Evolutionary conservation across 2,888 invertebrate genomes (phyloP).

Genomic region (Schizotus pectinicornis): DNA sequence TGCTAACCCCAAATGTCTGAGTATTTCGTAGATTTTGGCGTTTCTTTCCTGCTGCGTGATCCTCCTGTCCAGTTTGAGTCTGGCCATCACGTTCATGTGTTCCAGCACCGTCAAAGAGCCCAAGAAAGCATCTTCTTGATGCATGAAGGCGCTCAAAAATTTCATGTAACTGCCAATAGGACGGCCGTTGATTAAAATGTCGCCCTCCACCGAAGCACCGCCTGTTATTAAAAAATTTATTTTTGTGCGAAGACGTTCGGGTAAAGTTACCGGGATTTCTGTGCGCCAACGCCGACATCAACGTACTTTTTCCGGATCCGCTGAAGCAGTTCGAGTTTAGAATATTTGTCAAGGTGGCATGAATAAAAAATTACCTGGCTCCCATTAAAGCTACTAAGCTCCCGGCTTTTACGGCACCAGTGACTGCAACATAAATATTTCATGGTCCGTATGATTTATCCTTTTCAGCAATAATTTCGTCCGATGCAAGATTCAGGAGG

Average conservation of each 20-base stretch:
- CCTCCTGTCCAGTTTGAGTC: constrained; percentile 78
- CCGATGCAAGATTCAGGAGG: not conserved
- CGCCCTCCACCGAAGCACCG: constrained; percentile 76
- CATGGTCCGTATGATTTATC: not conserved
- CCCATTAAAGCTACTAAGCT: constrained; percentile 85
- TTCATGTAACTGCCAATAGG: constrained; percentile 78
- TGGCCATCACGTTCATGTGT: constrained; percentile 87
- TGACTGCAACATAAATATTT: constrained; percentile 62
- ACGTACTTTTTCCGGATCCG: constrained; percentile 89
- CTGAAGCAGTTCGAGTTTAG: constrained; percentile 58
- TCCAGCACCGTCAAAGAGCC: constrained; percentile 85
- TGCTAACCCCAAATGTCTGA: constrained; percentile 74
- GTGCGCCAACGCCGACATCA: constrained; percentile 84
- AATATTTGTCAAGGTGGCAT: constrained; percentile 24
- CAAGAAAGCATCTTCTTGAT: constrained; percentile 90
- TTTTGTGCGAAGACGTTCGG: not conserved
- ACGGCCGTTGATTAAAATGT: constrained; percentile 79
- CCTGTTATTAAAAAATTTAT: constrained; percentile 52
- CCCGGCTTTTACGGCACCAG: constrained; percentile 82
- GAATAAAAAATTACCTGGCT: constrained; percentile 68
- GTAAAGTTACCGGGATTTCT: constrained; percentile 66
- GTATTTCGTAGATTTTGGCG: constrained; percentile 71
- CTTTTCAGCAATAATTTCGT: not conserved
- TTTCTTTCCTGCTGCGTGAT: constrained; percentile 67
- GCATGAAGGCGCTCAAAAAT: constrained; percentile 85